Percentiles rank a stretch among this genome's conserved stretches.
Conservation (phyloP, 2,888 invertebrate genomes). For the Melitaea athalia region DNA sequence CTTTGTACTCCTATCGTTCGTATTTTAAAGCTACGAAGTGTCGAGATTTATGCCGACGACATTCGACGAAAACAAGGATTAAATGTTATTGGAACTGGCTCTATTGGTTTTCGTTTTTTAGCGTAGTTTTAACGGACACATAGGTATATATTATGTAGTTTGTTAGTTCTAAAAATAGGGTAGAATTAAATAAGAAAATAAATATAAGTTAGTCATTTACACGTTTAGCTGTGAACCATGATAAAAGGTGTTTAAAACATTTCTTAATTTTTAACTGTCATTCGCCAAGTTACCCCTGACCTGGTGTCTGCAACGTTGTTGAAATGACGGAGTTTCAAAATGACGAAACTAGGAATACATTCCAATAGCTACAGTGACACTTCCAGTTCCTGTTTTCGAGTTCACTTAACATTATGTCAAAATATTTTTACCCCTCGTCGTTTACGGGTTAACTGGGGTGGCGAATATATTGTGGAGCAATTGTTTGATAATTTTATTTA, state of each 20-base stretch:
- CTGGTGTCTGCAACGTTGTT: too few species aligned
- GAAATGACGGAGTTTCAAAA: too few species aligned
- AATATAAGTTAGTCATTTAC: too few species aligned
- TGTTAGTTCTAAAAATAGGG: background rate
- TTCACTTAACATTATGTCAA: constrained; percentile 61
- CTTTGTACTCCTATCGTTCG: constrained; percentile 53
- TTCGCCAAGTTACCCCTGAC: too few species aligned
- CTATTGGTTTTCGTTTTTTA: background rate
- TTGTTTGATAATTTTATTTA: constrained; percentile 75
- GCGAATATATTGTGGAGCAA: constrained; percentile 60
- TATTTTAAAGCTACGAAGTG: constrained; percentile 66
- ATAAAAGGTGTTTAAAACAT: too few species aligned
- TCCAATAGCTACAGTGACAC: constrained; percentile 19
- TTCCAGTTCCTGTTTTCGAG: constrained; percentile 43
- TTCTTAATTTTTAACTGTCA: too few species aligned
- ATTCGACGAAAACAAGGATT: constrained; percentile 15
- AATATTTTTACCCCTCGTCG: constrained; percentile 70
- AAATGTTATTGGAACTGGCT: constrained; percentile 40
- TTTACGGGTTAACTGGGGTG: constrained; percentile 72
- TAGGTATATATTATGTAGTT: too few species aligned
- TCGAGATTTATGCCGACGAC: constrained; percentile 62
- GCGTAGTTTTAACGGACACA: background rate
- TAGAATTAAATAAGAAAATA: too few species aligned
- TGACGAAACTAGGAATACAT: too few species aligned
- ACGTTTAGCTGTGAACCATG: too few species aligned